A percentile compares a stretch with the other conserved stretches of the same genome.
Evolutionary conservation across 2,797 vertebrate genomes (phyloP).

Genomic region (Luscinia luscinia): DNA sequence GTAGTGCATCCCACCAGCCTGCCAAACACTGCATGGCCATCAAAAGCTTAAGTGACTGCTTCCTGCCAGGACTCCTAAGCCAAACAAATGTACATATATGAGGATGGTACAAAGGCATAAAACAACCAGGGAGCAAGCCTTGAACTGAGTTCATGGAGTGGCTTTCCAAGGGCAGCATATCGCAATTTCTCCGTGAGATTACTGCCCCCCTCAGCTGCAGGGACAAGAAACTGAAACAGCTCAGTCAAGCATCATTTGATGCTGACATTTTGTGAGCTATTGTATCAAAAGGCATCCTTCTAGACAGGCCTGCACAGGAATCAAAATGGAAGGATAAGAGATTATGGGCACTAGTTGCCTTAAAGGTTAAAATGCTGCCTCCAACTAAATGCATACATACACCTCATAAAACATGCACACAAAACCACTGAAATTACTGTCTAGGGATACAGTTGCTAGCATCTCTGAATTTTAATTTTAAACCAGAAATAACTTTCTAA

Average conservation of each 20-base stretch:
- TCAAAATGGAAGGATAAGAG: background rate
- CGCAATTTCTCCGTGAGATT: background rate
- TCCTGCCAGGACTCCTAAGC: background rate
- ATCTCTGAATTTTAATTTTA: background rate
- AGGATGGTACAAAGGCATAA: background rate
- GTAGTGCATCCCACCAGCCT: background rate
- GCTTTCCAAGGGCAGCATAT: background rate
- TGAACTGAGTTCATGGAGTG: background rate
- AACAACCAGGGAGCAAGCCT: fast-evolving
- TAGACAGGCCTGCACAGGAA: background rate
- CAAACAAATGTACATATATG: background rate
- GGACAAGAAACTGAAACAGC: background rate
- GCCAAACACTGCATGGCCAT: fast-evolving
- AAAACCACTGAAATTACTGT: background rate
- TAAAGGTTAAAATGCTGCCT: background rate
- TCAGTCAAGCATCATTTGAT: background rate
- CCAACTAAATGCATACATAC: fast-evolving
- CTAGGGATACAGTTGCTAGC: background rate
- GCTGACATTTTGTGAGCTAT: background rate
- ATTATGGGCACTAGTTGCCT: fast-evolving
- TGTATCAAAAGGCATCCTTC: background rate
- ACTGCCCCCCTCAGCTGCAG: background rate
- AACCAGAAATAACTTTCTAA: background rate
- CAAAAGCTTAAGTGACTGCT: background rate
- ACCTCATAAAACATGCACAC: background rate